These are phyloP conservation scores for Drosophila guanche DNA, from an alignment of 1,140 invertebrate species.

Conservation along the genomic window DNA sequence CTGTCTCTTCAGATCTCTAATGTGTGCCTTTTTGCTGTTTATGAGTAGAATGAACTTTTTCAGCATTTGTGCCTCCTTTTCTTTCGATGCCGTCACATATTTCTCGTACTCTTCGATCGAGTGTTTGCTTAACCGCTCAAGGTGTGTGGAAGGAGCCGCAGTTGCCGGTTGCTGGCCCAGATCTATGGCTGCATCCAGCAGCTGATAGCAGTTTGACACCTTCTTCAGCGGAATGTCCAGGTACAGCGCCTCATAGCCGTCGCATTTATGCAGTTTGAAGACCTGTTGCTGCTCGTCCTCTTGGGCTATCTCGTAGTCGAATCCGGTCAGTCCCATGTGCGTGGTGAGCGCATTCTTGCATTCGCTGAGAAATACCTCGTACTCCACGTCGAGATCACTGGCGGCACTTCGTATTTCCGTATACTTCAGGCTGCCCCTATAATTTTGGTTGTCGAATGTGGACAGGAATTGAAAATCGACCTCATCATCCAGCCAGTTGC, in stretches of 20 bases:
- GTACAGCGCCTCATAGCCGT: conserved; percentile 61
- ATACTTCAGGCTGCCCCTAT: conserved; percentile 41
- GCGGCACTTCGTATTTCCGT: conserved; percentile 45
- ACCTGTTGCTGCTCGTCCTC: conserved; percentile 12
- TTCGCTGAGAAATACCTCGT: conserved; percentile 39
- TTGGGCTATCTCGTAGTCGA: conserved; percentile 51
- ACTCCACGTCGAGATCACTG: conserved; percentile 43
- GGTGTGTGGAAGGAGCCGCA: too few species aligned
- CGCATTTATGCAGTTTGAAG: conserved; percentile 63
- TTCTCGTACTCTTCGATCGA: conserved; percentile 45
- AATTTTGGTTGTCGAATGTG: conserved; percentile 36
- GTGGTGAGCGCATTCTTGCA: conserved; percentile 59
- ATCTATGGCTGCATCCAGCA: conserved; percentile 61
- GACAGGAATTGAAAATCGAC: conserved; percentile 49
- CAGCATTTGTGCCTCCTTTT: conserved; percentile 30
- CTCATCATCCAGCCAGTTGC: conserved; percentile 54
- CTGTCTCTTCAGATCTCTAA: conserved; percentile 39
- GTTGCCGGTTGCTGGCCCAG: not conserved
- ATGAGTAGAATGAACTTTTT: conserved; percentile 58
- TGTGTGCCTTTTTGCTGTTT: conserved; percentile 60
- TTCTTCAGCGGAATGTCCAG: conserved; percentile 45
- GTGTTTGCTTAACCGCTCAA: not conserved
- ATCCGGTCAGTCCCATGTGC: conserved; percentile 52
- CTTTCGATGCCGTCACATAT: conserved; percentile 36
- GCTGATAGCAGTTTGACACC: conserved; percentile 40